Evolutionary conservation across 2,113 vertebrate genomes (phyloP), one percentile per base, ranked within the genome.

Genomic region (Crocuta crocuta): DNA sequence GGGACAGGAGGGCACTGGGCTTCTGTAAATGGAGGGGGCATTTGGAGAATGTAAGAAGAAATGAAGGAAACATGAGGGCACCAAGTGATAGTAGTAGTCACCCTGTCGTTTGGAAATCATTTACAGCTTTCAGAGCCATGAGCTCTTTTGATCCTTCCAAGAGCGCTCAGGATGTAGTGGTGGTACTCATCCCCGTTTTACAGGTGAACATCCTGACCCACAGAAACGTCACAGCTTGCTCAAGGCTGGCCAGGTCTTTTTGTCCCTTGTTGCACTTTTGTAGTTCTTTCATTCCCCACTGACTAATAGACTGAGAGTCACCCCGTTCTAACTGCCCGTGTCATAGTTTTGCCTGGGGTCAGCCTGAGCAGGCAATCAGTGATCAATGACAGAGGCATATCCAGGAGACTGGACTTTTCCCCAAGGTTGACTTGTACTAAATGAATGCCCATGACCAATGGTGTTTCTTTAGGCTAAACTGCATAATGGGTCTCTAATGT

Each of bases 401-500:
- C n/a, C n/a, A 88, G 48, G 63, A 97, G 80, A 81, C 17, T 74
- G 73, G 35, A 71, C 65, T 55, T 94, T 89, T 70, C 55, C n/a
- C 81, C 9, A 45, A 88, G 70, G 43, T 79, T 94, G 95, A 66
- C 65, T 66, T 79, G 73, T 71, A 74, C 83, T 95, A 90, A 91
- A 76, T 33, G 90, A 76, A 89, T 78, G 63, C 50, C 28, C 33
- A 28, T 16, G 63, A 82, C 35, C 92, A 88, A 35, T 48, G 84
- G 31, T 81, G 73, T 95, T 96, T 97, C 74, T 17, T 96, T 90
- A 90, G 91, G 35, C 73, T 80, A 50, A 85, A 92, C 85, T 95
- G 85, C 89, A 96, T 97, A 87, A 97, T 85, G 53, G 66, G 31
- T 76, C 76, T 78, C 66, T 88, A 90, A 94, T 95, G 85, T 89